Percentiles rank a stretch among this genome's conserved stretches.
Conservation (phyloP, 2,797 vertebrate species). For the Sebastolobus alascanus region DNA sequence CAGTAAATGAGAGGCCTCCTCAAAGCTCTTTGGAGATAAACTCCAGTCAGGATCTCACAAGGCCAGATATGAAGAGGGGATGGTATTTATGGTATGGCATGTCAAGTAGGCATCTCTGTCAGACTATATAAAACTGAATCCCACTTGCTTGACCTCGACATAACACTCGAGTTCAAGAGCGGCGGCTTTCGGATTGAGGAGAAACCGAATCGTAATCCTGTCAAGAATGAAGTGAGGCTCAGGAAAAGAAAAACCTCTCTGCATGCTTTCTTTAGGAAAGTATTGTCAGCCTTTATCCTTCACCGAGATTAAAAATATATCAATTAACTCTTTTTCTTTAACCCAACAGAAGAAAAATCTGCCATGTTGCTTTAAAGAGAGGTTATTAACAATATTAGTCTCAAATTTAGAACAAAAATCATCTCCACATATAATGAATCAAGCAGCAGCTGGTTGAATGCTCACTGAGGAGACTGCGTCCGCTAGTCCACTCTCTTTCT, state of each 20-base stretch:
- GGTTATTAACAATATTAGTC: neutral
- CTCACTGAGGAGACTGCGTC: neutral
- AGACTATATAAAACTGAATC: conserved; percentile 65
- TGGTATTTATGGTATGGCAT: conserved; percentile 81
- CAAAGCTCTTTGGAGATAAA: conserved; percentile 75
- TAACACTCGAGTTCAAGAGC: conserved; percentile 46
- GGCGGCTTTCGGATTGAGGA: conserved; percentile 31
- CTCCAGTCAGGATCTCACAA: conserved; percentile 54
- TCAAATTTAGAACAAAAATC: neutral
- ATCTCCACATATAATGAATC: neutral
- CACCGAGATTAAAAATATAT: neutral
- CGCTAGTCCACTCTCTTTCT: too few species aligned
- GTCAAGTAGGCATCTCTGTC: conserved; percentile 71
- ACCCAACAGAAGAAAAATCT: neutral
- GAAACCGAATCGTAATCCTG: conserved; percentile 15
- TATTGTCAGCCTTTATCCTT: neutral
- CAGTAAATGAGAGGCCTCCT: conserved; percentile 70
- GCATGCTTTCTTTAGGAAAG: conserved; percentile 5
- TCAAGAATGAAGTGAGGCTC: conserved; percentile 15
- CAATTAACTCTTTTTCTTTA: neutral
- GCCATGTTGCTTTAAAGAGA: neutral
- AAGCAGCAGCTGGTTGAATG: neutral
- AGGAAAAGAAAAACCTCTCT: neutral
- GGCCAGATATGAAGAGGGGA: conserved; percentile 68
- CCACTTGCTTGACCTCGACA: conserved; percentile 65